phyloP scores from a whole-genome alignment of 2,888 invertebrate genomes.

The Zele albiditarsus region DNA sequence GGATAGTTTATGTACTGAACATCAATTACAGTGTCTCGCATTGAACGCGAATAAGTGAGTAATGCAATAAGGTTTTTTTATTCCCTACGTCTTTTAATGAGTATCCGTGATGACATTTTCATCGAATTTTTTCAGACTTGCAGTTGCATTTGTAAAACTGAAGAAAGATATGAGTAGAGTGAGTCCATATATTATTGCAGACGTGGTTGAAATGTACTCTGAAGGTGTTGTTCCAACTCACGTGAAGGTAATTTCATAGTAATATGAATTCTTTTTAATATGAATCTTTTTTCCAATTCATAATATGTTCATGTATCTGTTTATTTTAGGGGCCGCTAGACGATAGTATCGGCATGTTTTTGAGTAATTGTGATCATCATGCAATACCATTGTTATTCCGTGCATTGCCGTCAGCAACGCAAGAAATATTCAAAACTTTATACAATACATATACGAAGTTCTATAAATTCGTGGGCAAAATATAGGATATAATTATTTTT shows the following conservation, averaged over 20 bases:
- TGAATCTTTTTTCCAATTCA: background rate
- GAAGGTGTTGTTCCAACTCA: slow-evolving; percentile 54
- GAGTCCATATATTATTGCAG: slow-evolving; percentile 64
- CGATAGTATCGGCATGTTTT: slow-evolving; percentile 59
- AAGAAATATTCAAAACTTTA: slow-evolving; percentile 65
- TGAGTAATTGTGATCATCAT: slow-evolving; percentile 66
- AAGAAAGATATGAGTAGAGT: slow-evolving; percentile 63
- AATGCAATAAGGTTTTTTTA: slow-evolving; percentile 22
- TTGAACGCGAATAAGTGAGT: slow-evolving; percentile 66
- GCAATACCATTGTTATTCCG: slow-evolving; percentile 62
- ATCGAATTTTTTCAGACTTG: slow-evolving; percentile 50
- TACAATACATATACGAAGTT: slow-evolving; percentile 64
- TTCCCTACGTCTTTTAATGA: slow-evolving; percentile 23
- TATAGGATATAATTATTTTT: slow-evolving; percentile 51
- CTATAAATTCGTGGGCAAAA: slow-evolving; percentile 67
- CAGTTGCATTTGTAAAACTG: slow-evolving; percentile 58
- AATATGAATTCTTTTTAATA: slow-evolving; percentile 22
- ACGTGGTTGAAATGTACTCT: slow-evolving; percentile 62
- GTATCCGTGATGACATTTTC: slow-evolving; percentile 19
- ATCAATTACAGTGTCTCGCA: slow-evolving; percentile 55
- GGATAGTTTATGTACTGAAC: slow-evolving; percentile 50
- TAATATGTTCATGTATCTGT: slow-evolving; percentile 8
- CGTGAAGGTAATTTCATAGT: slow-evolving; percentile 60
- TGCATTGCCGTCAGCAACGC: slow-evolving; percentile 60
- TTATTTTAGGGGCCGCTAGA: slow-evolving; percentile 61